phyloP scores from a whole-genome alignment of 2,113 vertebrate genomes.

The Paradisaea rubra region DNA sequence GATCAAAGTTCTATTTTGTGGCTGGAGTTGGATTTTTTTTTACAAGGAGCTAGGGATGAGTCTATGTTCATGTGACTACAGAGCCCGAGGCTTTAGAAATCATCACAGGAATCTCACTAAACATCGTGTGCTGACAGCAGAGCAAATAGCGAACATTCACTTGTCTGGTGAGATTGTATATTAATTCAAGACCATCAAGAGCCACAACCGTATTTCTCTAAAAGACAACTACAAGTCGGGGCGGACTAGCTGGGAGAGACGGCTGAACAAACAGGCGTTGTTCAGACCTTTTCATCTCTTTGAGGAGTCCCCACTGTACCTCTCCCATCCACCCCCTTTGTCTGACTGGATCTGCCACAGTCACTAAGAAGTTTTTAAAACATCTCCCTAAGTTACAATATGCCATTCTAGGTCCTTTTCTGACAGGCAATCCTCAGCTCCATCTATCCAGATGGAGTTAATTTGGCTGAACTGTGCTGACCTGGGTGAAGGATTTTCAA shows the following conservation, averaged over 20 bases:
- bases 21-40: not conserved
- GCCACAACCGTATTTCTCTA: not conserved
- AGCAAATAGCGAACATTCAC: constrained; percentile 43
- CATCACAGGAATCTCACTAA: constrained; percentile 40
- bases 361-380: not conserved
- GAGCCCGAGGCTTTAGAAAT: constrained; percentile 31
- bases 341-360: not conserved
- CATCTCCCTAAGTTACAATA: not conserved
- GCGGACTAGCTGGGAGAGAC: not conserved
- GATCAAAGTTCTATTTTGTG: not conserved
- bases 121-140: constrained; percentile 21
- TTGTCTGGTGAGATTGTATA: not conserved
- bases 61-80: not conserved
- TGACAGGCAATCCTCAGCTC: constrained; percentile 36
- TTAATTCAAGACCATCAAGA: constrained; percentile 19
- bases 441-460: constrained; percentile 52
- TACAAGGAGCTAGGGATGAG: not conserved
- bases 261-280: not conserved
- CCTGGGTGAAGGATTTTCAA: constrained; percentile 63
- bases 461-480: constrained; percentile 54
- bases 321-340: not conserved
- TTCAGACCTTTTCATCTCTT: not conserved
- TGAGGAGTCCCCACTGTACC: not conserved
- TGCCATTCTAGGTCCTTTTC: not conserved
- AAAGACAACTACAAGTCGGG: not conserved